Evolutionary conservation across 2,888 invertebrate species (phyloP).

Genomic region (Meliscaeva auricollis): DNA sequence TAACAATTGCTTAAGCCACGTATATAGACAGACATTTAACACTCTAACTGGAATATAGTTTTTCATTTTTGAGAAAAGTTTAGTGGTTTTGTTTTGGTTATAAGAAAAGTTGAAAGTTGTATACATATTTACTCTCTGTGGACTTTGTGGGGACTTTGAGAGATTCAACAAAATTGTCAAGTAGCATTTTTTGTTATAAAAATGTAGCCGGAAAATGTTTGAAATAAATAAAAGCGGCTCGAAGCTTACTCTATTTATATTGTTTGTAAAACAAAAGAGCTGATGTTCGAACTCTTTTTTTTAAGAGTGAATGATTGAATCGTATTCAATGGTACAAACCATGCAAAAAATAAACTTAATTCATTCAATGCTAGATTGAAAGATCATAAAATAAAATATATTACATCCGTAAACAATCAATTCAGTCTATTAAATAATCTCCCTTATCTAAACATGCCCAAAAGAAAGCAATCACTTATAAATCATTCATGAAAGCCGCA

Average conservation of each 20-base stretch:
- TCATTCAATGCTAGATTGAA: too few relatives aligned
- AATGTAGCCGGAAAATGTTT: too few relatives aligned
- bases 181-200: too few relatives aligned
- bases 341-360: too few relatives aligned
- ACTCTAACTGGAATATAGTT: conserved; percentile 48
- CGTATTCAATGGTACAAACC: too few relatives aligned
- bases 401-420: background rate
- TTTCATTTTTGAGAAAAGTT: conserved; percentile 36
- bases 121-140: background rate
- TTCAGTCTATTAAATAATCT: background rate
- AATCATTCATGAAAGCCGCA: conserved; percentile 6
- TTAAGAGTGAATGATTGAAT: too few relatives aligned
- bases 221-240: too few relatives aligned
- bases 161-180: background rate
- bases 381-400: too few relatives aligned
- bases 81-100: background rate
- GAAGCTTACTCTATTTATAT: background rate
- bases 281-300: background rate
- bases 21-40: conserved; percentile 51
- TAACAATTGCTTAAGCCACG: conserved; percentile 31
- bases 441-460: background rate
- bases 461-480: conserved; percentile 8
- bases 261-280: conserved; percentile 5
- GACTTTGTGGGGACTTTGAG: background rate
- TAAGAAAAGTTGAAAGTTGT: conserved; percentile 17